Evolutionary conservation across 2,113 vertebrate species (phyloP), one percentile per base, ranked within the genome.

Genomic region (Chinchilla lanigera): DNA sequence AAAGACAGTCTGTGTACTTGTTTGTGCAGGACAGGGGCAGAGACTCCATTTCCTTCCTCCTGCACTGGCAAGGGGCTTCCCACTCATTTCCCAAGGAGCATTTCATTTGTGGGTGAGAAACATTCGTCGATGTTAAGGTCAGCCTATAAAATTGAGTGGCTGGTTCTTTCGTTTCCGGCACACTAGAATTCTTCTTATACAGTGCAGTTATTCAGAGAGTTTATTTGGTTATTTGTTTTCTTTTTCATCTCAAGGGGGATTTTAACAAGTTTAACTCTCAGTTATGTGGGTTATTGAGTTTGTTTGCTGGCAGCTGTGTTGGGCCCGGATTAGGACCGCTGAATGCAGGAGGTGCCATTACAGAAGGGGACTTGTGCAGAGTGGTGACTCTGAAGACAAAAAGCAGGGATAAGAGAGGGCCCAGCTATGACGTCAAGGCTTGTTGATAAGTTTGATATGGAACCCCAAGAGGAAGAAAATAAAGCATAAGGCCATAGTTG

Each of bases 211-310:
- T 81, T 92, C 90, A 82, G 69, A 41, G 73, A 58, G 54, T 96
- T 94, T 78, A 87, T 92, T 89, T 88, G 88, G 77, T 93, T 96
- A 90, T 78, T 94, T 95, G 84, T 90, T 97, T 95, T 92, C 85
- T 65, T 95, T 94, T 75, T 86, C 30, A 50, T 95, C 93, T 90
- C 24, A 2, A 75, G 90, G 81, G 96, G 81, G n/a, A 56, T 65
- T 81, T 98, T 89, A 96, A 96, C 0, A 1, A 81, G 75, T 85
- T 97, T 88, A 82, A 80, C 28, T 22, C 52, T 92, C 75, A 22
- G 41, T 93, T 92, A 65, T 69, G 90, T 13, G 13, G 63, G 44
- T 80, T 95, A 86, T 82, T 58, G 8, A 85, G 83, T 84, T 91
- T 50, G 83, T 85, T 56, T n/a, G 4, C 67, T 41, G 50, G 71